phyloP scores from a whole-genome alignment of 2,113 vertebrate genomes.

The Scomber scombrus region DNA sequence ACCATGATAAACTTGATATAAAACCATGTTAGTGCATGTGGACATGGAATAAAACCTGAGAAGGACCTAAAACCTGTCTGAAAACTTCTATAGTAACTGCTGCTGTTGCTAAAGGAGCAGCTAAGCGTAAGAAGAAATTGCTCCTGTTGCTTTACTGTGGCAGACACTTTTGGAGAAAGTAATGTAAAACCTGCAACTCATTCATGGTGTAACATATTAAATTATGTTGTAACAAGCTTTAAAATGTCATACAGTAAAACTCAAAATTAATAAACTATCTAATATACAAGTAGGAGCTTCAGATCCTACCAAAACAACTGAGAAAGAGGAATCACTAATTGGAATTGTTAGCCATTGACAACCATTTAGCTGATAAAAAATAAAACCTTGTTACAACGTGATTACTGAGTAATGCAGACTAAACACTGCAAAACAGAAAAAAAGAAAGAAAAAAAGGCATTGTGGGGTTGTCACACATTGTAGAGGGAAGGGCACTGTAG shows the following conservation, averaged over 20 bases:
- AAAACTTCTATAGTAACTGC: neutral
- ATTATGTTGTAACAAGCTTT: neutral
- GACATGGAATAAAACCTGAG: neutral
- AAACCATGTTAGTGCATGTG: neutral
- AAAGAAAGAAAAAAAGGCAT: slow-evolving; percentile 25
- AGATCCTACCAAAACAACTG: neutral
- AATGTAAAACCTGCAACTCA: neutral
- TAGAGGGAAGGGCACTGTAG: slow-evolving; percentile 71
- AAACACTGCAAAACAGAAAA: slow-evolving; percentile 19
- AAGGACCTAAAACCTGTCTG: neutral
- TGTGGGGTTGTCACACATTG: slow-evolving; percentile 57
- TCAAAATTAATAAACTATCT: neutral
- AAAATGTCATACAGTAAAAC: neutral
- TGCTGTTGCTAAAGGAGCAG: neutral
- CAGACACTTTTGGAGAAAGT: neutral
- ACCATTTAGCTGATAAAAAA: slow-evolving; percentile 24
- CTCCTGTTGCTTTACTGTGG: neutral
- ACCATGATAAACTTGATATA: neutral
- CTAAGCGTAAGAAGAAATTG: neutral
- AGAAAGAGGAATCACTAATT: slow-evolving; percentile 10
- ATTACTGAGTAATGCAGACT: slow-evolving; percentile 39
- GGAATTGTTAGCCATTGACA: neutral
- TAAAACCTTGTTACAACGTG: slow-evolving; percentile 37
- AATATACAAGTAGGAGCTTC: neutral
- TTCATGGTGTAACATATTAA: neutral